Conservation (phyloP, 2,113 vertebrate genomes). For the Gobius niger region DNA sequence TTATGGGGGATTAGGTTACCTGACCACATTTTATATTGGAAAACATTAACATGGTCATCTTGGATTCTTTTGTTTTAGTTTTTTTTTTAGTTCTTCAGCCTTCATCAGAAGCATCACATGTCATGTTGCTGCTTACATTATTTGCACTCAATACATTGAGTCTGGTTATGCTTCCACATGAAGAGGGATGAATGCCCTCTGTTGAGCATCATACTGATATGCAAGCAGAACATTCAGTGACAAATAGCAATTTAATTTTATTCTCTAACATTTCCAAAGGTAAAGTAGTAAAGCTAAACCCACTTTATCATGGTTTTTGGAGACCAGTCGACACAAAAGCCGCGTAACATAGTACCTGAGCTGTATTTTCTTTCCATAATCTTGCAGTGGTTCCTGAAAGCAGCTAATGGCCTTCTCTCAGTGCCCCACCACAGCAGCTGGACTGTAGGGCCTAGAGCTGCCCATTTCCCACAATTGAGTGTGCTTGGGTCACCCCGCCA, state of each 20-base stretch:
- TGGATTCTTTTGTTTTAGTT: no score
- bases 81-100: no score
- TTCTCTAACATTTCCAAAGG: background rate
- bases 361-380: constrained; percentile 7
- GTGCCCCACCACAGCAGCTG: background rate
- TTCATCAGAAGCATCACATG: no score
- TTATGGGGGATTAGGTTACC: background rate
- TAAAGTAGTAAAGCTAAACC: constrained; percentile 25
- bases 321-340: constrained; percentile 19
- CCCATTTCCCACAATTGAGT: constrained; percentile 20
- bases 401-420: background rate
- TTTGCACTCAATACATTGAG: no score
- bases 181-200: no score
- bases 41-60: no score
- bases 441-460: constrained; percentile 14
- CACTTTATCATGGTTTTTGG: constrained; percentile 8
- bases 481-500: constrained; percentile 17
- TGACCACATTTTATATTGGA: background rate
- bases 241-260: background rate
- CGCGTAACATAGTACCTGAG: constrained; percentile 5
- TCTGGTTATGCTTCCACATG: no score
- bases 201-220: no score
- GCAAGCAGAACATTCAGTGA: no score
- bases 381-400: constrained; percentile 6
- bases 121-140: no score